Evolutionary conservation across 2,797 vertebrate species (phyloP), one percentile per base, ranked within the genome.

Genomic region (Bufotes viridis): DNA sequence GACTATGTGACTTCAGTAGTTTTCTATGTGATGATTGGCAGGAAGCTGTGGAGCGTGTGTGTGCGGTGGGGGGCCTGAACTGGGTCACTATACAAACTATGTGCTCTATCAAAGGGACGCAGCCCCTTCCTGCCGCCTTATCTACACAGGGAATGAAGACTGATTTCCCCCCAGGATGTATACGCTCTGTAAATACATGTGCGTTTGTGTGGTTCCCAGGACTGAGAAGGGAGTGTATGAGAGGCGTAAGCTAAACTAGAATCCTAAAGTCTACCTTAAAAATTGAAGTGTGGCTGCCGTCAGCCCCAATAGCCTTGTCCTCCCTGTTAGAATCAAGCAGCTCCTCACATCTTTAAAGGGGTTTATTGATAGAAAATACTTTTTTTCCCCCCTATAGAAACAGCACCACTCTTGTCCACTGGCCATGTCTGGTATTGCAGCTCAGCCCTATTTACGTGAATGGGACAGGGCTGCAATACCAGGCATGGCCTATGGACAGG

Each of bases 101-200:
- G 58, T 42, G 49, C 78, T 69, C 78, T 89, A 89, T 89, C 88
- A 83, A 26, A 51, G 70, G 58, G 58, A 70, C 58, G 69, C 88
- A 89, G 88, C 69, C 24, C 34, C 79, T 81, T 89, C 88, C 88
- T 86, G 88, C 60, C 17, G 55, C 61, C 88, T 89, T 89, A 89
- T 89, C 88, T 86, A 80, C 42, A 15, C 20, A 3, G 49, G 67
- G 88, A 88, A 72, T 29, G 57, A 69, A 58, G 22, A n/a, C 26
- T 7, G 20, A 82, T 69, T 89, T 89, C 88, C 88, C 72, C 29
- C 29, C 83, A 86, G 88, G 83, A 86, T 89, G 78, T 58, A 78
- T 67, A 65, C 58, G 14, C 88, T 85, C 57, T 67, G 49, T 81
- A 88, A 74, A 81, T 88, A 88, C 65, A 84, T 84, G 17, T 60